phyloP scores from a whole-genome alignment of 2,797 vertebrate genomes.

The Phrynocephalus forsythii region DNA sequence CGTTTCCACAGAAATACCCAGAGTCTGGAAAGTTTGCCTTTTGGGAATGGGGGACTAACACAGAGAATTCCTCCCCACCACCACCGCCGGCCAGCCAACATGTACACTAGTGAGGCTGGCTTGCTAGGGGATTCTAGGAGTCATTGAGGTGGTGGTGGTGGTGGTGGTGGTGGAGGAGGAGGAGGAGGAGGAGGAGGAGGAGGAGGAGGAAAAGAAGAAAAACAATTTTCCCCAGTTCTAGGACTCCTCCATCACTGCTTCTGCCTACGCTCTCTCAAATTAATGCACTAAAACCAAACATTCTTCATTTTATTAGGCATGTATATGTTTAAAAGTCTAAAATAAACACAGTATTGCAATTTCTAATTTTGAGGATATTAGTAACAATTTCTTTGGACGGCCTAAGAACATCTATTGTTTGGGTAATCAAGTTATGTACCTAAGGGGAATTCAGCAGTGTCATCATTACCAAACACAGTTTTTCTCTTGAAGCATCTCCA shows the following conservation, averaged over 20 bases:
- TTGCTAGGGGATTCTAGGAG: too few relatives aligned
- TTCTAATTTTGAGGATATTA: neutral
- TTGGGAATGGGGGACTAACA: too few relatives aligned
- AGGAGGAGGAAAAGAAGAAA: too few relatives aligned
- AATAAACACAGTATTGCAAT: neutral
- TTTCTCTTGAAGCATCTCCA: neutral
- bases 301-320: neutral
- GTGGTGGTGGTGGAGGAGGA: too few relatives aligned
- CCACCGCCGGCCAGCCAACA: too few relatives aligned
- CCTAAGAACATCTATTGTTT: neutral
- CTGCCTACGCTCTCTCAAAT: neutral
- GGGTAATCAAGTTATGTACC: neutral
- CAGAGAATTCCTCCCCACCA: too few relatives aligned
- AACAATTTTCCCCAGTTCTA: too few relatives aligned
- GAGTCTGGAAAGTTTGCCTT: too few relatives aligned
- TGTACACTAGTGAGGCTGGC: too few relatives aligned
- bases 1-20: neutral
- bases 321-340: neutral
- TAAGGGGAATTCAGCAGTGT: neutral
- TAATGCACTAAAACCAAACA: neutral
- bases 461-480: neutral
- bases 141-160: too few relatives aligned
- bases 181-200: too few relatives aligned
- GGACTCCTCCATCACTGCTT: too few relatives aligned
- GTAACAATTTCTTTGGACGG: neutral